Conservation (phyloP, 2,888 invertebrate genomes). For the Ormyrus nitidulus region DNA sequence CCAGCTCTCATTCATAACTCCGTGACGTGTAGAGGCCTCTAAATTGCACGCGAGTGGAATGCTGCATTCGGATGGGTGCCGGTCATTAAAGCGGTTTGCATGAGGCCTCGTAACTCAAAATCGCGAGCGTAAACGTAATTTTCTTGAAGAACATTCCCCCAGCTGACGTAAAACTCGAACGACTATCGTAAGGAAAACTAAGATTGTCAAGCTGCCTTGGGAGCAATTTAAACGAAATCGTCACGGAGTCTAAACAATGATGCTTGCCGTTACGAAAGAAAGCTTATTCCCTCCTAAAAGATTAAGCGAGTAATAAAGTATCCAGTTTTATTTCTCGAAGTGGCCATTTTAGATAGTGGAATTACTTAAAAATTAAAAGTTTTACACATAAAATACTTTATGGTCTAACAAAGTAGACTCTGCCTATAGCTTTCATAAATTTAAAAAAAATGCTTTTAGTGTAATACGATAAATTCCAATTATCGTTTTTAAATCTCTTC, state of each 20-base stretch:
- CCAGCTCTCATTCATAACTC: not conserved
- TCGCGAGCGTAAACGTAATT: constrained; percentile 3
- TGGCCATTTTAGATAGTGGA: too few relatives aligned
- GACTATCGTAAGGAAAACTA: not conserved
- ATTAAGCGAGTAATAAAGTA: too few relatives aligned
- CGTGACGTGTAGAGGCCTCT: not conserved
- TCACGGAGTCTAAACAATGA: not conserved
- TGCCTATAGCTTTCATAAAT: too few relatives aligned
- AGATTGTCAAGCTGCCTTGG: not conserved
- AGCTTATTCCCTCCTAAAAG: too few relatives aligned
- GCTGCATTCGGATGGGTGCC: not conserved
- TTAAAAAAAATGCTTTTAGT: too few relatives aligned
- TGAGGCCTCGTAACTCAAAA: not conserved
- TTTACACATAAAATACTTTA: too few relatives aligned
- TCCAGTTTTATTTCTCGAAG: too few relatives aligned
- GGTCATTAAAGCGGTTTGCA: not conserved
- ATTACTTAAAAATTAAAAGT: too few relatives aligned
- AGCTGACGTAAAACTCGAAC: not conserved
- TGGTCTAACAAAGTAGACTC: too few relatives aligned
- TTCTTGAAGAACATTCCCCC: not conserved
- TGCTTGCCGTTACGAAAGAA: too few relatives aligned
- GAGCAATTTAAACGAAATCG: constrained; percentile 5
- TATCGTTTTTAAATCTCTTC: too few relatives aligned
- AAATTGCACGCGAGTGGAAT: not conserved
- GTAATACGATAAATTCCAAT: too few relatives aligned